phyloP scores from a whole-genome alignment of 2,888 invertebrate genomes.

The Punctoribates punctum region DNA sequence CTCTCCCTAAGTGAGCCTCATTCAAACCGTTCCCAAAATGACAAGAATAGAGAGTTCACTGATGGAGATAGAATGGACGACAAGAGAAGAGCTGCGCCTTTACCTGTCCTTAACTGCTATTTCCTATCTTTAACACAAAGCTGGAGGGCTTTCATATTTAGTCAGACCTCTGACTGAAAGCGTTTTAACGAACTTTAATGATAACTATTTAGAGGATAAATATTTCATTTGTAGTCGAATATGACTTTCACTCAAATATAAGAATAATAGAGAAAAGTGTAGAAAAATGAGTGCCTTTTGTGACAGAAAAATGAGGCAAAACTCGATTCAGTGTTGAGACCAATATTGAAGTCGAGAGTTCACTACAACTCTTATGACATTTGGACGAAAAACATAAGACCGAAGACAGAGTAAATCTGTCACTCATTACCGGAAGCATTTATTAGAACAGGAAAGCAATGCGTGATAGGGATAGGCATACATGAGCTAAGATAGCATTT shows the following conservation, averaged over 20 bases:
- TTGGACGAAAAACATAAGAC: background rate
- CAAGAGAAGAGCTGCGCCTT: conserved; percentile 30
- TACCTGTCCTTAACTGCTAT: background rate
- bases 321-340: background rate
- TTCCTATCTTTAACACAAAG: background rate
- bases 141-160: background rate
- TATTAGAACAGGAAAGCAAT: conserved; percentile 14
- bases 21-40: conserved; percentile 16
- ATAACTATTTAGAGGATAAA: conserved; percentile 8
- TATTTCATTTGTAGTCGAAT: background rate
- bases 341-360: background rate
- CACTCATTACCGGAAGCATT: conserved; percentile 22
- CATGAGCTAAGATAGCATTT: background rate
- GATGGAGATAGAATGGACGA: conserved; percentile 33
- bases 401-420: background rate
- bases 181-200: conserved; percentile 19
- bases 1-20: background rate
- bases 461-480: background rate
- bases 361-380: conserved; percentile 8
- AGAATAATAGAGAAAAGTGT: background rate
- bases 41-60: background rate
- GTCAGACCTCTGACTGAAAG: background rate
- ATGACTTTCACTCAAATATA: background rate
- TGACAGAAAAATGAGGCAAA: background rate
- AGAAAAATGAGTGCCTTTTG: background rate